Base-by-base conservation (phyloP, 2,888 invertebrate genomes). In the Trichopoda pennipes region DNA sequence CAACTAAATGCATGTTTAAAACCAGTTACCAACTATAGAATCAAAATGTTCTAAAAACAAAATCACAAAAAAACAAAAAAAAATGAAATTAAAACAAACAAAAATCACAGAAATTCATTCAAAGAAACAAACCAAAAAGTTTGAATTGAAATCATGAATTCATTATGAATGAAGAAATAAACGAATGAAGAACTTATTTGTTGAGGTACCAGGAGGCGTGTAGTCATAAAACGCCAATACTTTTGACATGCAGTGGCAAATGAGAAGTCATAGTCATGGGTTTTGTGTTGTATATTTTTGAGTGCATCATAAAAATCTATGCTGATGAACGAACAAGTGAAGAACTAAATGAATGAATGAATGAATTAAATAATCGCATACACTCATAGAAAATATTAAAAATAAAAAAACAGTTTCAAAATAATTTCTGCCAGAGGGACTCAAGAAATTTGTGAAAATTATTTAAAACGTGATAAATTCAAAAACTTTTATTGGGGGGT, bases 91-190 rank as follows among this genome's bases (percentile, higher is more conserved):
- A 61, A 68, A 78, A 68, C 42, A 69, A 72, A 72, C 61, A 60
- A 60, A 64, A 75, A 75, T 75, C 75, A 66, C 75, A 70, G 55
- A 81, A 77, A 61, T 77, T 81, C 73, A 69, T 73, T 68, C 42
- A 61, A 19, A 68, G 68, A 68, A 73, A 58, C 69, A 76, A 72
- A 58, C 38, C 55, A 69, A 75, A 76, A 79, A 82, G 72, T 75
- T 79, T 61, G 68, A 82, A 82, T 68, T 76, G 63, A 82, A 82
- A 81, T 81, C 81, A 81, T 78, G 73, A 81, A 81, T 81, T 81
- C 68, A 81, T 81, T 81, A 81, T 69, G 69, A 75, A 69, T 78
- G 78, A 72, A 73, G 60, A 55, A 79, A 70, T 23, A 47, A 61
- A 35, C 17, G n/a, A 66, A 66, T 28, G 51, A 51, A 55, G 47